Base-by-base conservation (phyloP, 2,888 invertebrate genomes). In the Spilarctia lutea region DNA sequence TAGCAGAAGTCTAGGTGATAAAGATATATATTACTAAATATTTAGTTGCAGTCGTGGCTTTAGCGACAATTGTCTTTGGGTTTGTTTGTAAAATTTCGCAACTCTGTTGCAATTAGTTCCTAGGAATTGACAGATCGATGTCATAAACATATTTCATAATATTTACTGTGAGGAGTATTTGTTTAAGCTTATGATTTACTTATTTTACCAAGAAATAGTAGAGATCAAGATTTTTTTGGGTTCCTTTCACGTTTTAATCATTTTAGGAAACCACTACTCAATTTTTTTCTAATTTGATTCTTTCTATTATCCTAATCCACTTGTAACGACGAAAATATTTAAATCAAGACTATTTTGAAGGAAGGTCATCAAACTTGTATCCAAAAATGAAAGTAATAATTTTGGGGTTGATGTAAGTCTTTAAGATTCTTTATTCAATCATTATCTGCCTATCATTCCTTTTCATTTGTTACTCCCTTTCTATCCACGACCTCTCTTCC, bases 21-120 rank as follows among this genome's bases (percentile, higher is more conserved):
- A 82, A 79, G 74, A 79, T 79, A 83, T 84, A 78, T 77, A 75
- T 79, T 71, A 77, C 66, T 73, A 79, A 56, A 73, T 77, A 67
- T 81, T 83, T 74, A 75, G 74, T 67, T 77, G 73, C 67, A 71
- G 71, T 66, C 69, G 77, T 45, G 65, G 24, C 45, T 72, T 73
- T 13, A 75, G 75, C 68, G 74, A 72, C 81, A 81, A 82, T 84
- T 84, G 83, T 84, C 67, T 63, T 63, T 33, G n/a, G 16, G 8
- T 18, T 71, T 60, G 30, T 81, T 60, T 56, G 33, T 20, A 35
- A 73, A 66, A 65, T 65, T 73, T 79, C 76, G 75, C 76, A 77
- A 83, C 72, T 82, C 20, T 68, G 56, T 78, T 79, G 81, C 71
- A 45, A n/a, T 60, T 71, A 30, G 27, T 71, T 63, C 20, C 13